Conservation (phyloP, 2,797 vertebrate species). For the Tangara arthus region DNA sequence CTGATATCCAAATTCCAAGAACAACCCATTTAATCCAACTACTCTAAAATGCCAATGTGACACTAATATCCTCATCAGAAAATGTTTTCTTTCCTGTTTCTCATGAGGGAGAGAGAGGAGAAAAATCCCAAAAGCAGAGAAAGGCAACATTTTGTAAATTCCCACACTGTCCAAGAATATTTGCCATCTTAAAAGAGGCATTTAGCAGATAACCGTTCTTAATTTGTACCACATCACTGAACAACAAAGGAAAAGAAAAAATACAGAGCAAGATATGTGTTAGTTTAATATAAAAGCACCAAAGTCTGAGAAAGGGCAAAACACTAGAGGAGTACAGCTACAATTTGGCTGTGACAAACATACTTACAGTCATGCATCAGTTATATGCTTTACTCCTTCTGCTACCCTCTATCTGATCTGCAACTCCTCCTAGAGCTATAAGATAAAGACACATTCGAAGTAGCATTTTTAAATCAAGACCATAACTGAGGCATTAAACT, state of each 20-base stretch:
- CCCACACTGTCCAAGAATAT: not conserved
- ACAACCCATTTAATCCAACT: not conserved
- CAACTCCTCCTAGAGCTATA: not conserved
- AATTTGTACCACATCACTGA: slow-evolving; percentile 10
- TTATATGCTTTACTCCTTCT: not conserved
- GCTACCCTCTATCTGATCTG: not conserved
- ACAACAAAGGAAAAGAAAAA: not conserved
- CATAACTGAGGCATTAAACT: not conserved
- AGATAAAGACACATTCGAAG: not conserved
- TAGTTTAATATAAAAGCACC: not conserved
- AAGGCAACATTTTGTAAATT: not conserved
- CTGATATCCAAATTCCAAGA: not conserved
- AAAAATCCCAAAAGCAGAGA: not conserved
- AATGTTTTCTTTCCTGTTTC: not conserved
- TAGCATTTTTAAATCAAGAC: not conserved
- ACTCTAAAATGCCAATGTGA: not conserved
- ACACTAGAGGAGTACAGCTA: not conserved
- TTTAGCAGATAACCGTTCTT: not conserved
- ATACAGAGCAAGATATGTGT: not conserved
- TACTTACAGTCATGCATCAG: not conserved
- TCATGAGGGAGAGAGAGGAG: not conserved
- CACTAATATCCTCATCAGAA: not conserved
- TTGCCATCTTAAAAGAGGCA: not conserved
- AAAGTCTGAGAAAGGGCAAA: not conserved
- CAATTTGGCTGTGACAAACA: not conserved